Conservation (phyloP, 2,888 invertebrate genomes). For the Crematogaster levior region DNA sequence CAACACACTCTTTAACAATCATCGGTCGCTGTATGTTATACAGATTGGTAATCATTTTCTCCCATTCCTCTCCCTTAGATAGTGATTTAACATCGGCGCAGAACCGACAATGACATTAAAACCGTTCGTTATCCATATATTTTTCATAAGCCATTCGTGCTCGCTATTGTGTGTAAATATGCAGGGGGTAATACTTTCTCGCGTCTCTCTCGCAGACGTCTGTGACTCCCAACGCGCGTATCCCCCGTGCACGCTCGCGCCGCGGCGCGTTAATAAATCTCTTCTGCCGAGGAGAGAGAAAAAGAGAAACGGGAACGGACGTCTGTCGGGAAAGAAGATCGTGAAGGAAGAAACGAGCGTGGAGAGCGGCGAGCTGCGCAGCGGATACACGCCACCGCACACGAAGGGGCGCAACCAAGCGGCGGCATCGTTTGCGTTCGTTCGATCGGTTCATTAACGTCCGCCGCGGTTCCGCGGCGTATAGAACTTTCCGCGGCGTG, state of each 20-base stretch:
- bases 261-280: constrained; percentile 76
- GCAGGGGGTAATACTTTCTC: constrained; percentile 54
- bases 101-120: constrained; percentile 54
- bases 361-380: constrained; percentile 33
- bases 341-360: constrained; percentile 31
- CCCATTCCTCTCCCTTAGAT: neutral
- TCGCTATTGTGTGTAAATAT: constrained; percentile 71
- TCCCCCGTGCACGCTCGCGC: constrained; percentile 58
- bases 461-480: constrained; percentile 59
- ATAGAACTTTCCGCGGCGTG: constrained; percentile 16
- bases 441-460: constrained; percentile 79
- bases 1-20: neutral
- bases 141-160: constrained; percentile 66
- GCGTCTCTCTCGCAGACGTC: constrained; percentile 46
- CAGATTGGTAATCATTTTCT: neutral
- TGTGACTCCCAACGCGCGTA: constrained; percentile 68
- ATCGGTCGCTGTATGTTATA: neutral
- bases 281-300: constrained; percentile 36
- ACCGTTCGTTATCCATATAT: constrained; percentile 66
- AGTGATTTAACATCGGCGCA: constrained; percentile 49
- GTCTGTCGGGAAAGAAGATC: constrained; percentile 22
- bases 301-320: neutral
- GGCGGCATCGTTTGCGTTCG: constrained; percentile 65
- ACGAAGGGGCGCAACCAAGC: constrained; percentile 66
- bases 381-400: constrained; percentile 60